Evolutionary conservation across 2,888 invertebrate species (phyloP).

Genomic region (Dysmachus trigonus): DNA sequence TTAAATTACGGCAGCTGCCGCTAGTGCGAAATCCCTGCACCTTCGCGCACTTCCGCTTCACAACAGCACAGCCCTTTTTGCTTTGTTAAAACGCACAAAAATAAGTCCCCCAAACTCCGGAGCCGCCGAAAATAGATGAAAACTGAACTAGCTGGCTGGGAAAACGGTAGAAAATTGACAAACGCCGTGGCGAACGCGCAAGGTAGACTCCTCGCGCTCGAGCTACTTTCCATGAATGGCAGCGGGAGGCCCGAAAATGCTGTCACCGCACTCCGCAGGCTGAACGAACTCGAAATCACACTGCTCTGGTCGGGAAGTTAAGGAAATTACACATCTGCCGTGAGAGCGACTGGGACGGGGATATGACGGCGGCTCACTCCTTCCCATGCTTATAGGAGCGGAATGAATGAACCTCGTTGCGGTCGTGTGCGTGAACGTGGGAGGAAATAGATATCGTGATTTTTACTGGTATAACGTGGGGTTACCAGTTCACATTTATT

Average conservation of each 20-base stretch:
- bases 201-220: neutral
- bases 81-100: neutral
- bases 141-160: neutral
- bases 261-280: neutral
- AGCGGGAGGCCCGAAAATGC: neutral
- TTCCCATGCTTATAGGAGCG: neutral
- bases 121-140: neutral
- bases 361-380: neutral
- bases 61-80: neutral
- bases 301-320: neutral
- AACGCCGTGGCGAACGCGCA: neutral
- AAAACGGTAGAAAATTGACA: neutral
- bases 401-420: neutral
- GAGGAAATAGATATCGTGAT: neutral
- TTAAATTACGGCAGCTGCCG: too few relatives aligned
- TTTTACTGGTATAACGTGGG: neutral
- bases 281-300: neutral
- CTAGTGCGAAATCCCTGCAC: neutral
- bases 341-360: neutral
- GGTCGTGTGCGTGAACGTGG: neutral
- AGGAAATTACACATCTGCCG: neutral
- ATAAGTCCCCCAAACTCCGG: neutral
- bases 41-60: neutral
- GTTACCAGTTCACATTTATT: neutral
- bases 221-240: slow-evolving; percentile 43